Base-by-base conservation (phyloP, 1,140 invertebrate species). In the Leptestheria dahalacensis region DNA sequence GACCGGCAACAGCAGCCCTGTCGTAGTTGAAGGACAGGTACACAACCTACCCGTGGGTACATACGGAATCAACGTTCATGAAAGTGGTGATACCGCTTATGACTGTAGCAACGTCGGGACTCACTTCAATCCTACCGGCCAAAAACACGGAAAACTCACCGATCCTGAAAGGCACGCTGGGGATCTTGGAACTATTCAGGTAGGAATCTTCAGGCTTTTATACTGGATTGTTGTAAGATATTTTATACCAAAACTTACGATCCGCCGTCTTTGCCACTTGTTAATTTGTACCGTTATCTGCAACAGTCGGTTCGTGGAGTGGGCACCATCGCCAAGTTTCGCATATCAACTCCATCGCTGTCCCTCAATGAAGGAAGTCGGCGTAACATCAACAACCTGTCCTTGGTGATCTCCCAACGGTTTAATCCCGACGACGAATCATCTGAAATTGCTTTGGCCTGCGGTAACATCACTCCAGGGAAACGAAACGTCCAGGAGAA, bases 131-230 rank as follows among this genome's bases (percentile, higher is more conserved):
- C 41, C 55, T 11, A 63, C 59, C 26, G 55, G 61, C 18, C 33
- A 64, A 24, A 28, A 48, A 15, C 79, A 80, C 66, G 79, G 76
- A 20, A 74, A 63, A 2, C 76, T 75, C 23, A 64, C 51, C 28
- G 75, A 75, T 63, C 62, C 68, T 21, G 66, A 68, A n/a, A 70
- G 77, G 60, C 79, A 80, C 66, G 73, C 71, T 53, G 79, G 79
- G n/a, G 79, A 80, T 67, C 66, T 80, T n/a, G 79, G 79, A 2
- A 80, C 79, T 67, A 71, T 80, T 24, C 59, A 61, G 23, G 74
- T 60, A n/a, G n/a, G n/a, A n/a, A n/a, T n/a, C n/a, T n/a, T n/a
- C n/a, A n/a, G n/a, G n/a, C n/a, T n/a, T n/a, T n/a, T n/a, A n/a
- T n/a, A n/a, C n/a, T n/a, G n/a, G n/a, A n/a, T n/a, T n/a, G n/a